Base-by-base conservation (phyloP, 2,888 invertebrate species). In the Melinaea menophilus region DNA sequence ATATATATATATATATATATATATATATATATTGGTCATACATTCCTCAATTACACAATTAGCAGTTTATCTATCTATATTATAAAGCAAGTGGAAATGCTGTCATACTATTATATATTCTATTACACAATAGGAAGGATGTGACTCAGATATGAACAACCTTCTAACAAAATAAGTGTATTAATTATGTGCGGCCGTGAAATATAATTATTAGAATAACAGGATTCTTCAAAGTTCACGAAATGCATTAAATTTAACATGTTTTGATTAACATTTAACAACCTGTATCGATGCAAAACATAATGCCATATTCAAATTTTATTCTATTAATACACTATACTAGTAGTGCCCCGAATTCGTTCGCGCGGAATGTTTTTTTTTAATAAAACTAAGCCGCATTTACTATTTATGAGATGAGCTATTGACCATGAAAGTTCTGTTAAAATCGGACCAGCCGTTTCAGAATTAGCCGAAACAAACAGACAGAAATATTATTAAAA, bases 141-240 rank as follows among this genome's bases (percentile, higher is more conserved):
- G 34, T 70, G 70, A 70, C 56, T 70, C 69, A 70, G 59, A 63
- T 60, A 46, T 62, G 57, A 66, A 47, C 60, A 57, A 70, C 82
- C 83, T 82, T 81, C 79, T 47, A 63, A 63, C 64, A 69, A 75
- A 75, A 73, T 70, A 76, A 76, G 65, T 73, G 69, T 72, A 73
- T 70, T 68, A 72, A 71, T 74, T 72, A 73, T 76, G 51, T 58
- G 69, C 77, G 77, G 75, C 75, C 79, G 74, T 77, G 80, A 75
- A 82, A 84, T 78, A 70, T 77, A 86, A 90, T 85, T 81, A 77
- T 75, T 71, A 65, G 74, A 79, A 77, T 85, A 86, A 85, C 83
- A 76, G 80, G 72, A 59, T 63, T 59, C 59, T 48, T 37, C 34
- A 37, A 55, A 59, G 59, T 58, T 62, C 31, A 51, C 51, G 9